Evolutionary conservation across 2,797 vertebrate species (phyloP).

Genomic region (Hoplostethus atlanticus): DNA sequence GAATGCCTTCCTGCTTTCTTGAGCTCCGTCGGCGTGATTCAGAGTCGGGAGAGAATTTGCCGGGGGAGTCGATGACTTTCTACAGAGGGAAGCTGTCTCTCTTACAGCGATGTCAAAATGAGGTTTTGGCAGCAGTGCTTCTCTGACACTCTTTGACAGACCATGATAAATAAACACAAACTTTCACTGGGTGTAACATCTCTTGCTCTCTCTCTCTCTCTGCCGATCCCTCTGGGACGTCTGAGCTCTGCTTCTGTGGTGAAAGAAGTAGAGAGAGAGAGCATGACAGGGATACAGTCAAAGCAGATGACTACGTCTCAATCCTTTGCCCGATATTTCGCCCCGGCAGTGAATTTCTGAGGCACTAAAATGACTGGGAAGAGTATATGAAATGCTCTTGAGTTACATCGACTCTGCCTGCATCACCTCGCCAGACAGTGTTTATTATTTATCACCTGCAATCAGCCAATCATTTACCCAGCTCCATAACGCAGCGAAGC

Average conservation of each 20-base stretch:
- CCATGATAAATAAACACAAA: conserved; percentile 60
- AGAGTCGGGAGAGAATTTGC: conserved; percentile 3
- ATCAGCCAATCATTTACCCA: conserved; percentile 34
- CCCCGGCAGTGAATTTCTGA: conserved; percentile 34
- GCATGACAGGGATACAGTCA: conserved; percentile 63
- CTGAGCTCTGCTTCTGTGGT: conserved; percentile 22
- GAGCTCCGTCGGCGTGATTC: conserved; percentile 33
- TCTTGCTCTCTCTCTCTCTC: conserved; percentile 5
- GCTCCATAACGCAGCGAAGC: conserved; percentile 34
- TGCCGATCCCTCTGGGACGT: conserved; percentile 24
- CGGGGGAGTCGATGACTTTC: conserved; percentile 34
- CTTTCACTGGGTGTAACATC: conserved; percentile 42
- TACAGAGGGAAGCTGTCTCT: conserved; percentile 18
- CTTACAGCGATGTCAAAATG: conserved; percentile 20
- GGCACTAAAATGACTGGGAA: conserved; percentile 21
- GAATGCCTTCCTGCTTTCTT: conserved; percentile 27
- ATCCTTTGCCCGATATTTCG: conserved; percentile 54
- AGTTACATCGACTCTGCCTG: conserved; percentile 28
- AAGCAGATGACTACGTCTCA: conserved; percentile 68
- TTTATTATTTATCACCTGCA: conserved; percentile 46
- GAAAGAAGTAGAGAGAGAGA: conserved; percentile 56
- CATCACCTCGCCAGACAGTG: conserved; percentile 22
- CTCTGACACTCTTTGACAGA: conserved; percentile 38
- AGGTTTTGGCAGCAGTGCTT: conserved; percentile 15
- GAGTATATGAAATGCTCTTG: conserved; percentile 39